Base-by-base conservation (phyloP, 1,140 invertebrate species). In the Drosophila rufa region DNA sequence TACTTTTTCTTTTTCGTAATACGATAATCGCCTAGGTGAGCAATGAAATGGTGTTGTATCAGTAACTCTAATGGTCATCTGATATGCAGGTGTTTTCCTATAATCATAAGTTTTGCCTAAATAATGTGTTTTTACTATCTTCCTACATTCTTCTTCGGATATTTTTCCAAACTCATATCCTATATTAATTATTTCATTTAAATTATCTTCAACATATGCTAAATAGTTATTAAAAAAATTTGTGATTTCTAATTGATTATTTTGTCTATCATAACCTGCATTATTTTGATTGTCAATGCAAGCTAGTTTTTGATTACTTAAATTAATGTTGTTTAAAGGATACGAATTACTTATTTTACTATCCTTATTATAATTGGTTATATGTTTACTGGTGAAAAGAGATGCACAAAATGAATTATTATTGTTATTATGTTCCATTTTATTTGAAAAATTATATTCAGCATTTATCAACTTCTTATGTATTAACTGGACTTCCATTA, bases 11-110 rank as follows among this genome's bases (percentile, higher is more conserved):
- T 33, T 51, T n/a, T 51, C 27, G 6, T 27, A 51, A 33, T 51
- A 51, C 5, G 48, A 51, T 3, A 51, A n/a, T 5, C 48, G 48
- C 25, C 27, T 36, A 15, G 50, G 27, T n/a, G 30, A 51, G 25
- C 30, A 51, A 51, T 51, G 25, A 33, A 51, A 51, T 30, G 25
- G 50, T 4, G 50, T 51, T 51, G 14, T 51, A 33, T 51, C 27
- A n/a, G 25, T 36, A 5, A 51, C 14, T 17, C 50, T 51, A 8
- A 51, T 30, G 30, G 25, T 51, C 50, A 51, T 51, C 11, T 51
- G 25, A 51, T 51, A n/a, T 7, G 12, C 27, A n/a, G 50, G 50
- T 47, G n/a, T 4, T 11, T 47, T 12, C 46, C 22, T 12, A 25
- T 22, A 47, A 47, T 25, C 19, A n/a, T 17, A 47, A 22, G 7